These are phyloP conservation scores for Theristicus caerulescens DNA, from an alignment of 2,113 vertebrate species.

Conservation along the genomic window DNA sequence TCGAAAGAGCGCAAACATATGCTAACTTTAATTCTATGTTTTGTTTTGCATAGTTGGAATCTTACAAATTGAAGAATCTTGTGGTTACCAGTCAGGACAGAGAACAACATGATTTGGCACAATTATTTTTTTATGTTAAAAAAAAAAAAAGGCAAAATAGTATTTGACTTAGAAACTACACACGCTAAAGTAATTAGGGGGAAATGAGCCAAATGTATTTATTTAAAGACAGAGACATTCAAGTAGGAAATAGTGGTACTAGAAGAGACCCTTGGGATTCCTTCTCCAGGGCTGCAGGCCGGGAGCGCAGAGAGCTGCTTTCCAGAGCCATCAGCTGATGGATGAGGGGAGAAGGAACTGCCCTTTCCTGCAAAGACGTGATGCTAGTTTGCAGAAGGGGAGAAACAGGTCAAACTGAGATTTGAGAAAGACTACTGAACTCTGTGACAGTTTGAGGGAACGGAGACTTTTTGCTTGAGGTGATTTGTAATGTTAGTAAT, in stretches of 20 bases:
- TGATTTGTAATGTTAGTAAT: background rate
- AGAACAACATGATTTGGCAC: background rate
- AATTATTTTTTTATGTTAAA: background rate
- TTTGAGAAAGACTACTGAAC: background rate
- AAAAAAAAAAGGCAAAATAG: background rate
- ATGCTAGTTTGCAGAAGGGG: background rate
- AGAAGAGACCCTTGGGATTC: background rate
- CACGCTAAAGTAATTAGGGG: background rate
- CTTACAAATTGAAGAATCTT: background rate
- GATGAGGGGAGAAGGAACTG: background rate
- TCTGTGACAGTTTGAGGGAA: background rate
- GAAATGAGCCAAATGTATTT: background rate
- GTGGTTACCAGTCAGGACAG: background rate
- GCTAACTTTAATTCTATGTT: background rate
- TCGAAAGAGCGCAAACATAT: background rate
- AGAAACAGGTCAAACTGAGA: background rate
- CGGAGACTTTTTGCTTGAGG: background rate
- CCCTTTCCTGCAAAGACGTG: background rate
- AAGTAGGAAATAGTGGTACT: background rate
- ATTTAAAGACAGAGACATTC: background rate
- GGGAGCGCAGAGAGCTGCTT: background rate
- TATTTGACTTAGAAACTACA: background rate
- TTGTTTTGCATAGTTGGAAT: background rate
- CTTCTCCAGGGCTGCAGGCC: background rate
- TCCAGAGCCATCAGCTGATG: background rate